phyloP scores from a whole-genome alignment of 2,797 vertebrate genomes.

The Danio aesculapii region DNA sequence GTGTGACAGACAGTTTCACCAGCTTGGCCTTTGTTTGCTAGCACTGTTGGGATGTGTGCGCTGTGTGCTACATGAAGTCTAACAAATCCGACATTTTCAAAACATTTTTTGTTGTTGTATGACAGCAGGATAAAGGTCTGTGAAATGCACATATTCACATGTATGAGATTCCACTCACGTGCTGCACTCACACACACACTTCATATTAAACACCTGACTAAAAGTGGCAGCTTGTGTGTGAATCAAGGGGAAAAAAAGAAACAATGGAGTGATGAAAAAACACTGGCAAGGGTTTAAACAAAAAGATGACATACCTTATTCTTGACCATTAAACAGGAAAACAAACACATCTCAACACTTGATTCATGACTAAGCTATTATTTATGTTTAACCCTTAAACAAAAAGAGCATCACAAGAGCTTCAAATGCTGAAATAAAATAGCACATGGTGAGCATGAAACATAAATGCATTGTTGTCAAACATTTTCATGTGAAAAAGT shows the following conservation, averaged over 20 bases:
- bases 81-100: constrained; percentile 3
- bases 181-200: neutral
- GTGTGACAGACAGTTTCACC: constrained; percentile 15
- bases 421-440: no score
- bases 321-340: no score
- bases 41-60: neutral
- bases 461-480: no score
- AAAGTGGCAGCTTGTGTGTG: neutral
- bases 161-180: neutral
- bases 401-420: no score
- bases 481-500: no score
- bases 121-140: constrained; percentile 6
- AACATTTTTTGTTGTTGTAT: neutral
- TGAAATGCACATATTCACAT: neutral
- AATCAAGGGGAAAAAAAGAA: neutral
- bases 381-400: no score
- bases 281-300: constrained; percentile 9
- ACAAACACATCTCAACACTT: no score
- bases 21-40: constrained; percentile 10
- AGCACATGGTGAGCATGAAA: no score
- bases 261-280: neutral
- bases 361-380: no score
- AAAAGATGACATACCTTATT: no score
- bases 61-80: neutral
- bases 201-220: neutral